Percentiles rank a stretch among this genome's conserved stretches.
Conservation (phyloP, 2,888 invertebrate species). For the Hololepta plana region DNA sequence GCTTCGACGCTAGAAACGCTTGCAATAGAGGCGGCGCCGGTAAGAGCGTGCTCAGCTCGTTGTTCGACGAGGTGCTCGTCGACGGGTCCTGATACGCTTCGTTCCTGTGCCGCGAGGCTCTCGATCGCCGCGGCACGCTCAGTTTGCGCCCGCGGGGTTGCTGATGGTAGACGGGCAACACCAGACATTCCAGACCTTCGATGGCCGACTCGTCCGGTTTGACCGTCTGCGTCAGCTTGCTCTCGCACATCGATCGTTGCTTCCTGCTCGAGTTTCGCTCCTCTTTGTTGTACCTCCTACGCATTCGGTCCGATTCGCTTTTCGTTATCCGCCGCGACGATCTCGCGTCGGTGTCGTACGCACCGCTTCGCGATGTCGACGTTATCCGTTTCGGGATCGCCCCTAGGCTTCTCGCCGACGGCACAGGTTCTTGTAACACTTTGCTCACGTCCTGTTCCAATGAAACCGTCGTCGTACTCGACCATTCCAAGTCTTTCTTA, state of each 20-base stretch:
- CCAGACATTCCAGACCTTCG: conserved; percentile 22
- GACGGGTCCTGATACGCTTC: conserved; percentile 32
- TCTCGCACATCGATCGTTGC: conserved; percentile 17
- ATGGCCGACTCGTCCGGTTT: conserved; percentile 15
- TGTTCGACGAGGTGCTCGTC: conserved; percentile 41
- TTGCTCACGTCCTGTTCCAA: conserved; percentile 33
- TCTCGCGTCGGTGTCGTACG: conserved; percentile 19
- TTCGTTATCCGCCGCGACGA: conserved; percentile 14
- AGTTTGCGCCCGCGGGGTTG: conserved; percentile 10
- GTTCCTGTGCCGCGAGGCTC: conserved; percentile 22
- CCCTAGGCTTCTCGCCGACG: conserved; percentile 39
- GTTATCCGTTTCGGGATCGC: conserved; percentile 40
- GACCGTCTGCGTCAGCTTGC: conserved; percentile 19
- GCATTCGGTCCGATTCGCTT: conserved; percentile 20
- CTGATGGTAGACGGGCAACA: conserved; percentile 28
- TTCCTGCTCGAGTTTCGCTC: conserved; percentile 12
- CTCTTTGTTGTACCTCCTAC: conserved; percentile 10
- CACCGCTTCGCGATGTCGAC: conserved; percentile 4
- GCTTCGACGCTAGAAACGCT: conserved; percentile 41
- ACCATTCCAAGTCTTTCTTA: conserved; percentile 32
- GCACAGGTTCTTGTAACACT: conserved; percentile 28
- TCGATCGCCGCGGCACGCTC: conserved; percentile 21
- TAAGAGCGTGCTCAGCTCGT: conserved; percentile 44
- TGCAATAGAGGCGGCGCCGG: conserved; percentile 31
- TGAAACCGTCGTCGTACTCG: conserved; percentile 25